phyloP scores from a whole-genome alignment of 2,113 vertebrate species.

The Oryzias javanicus region DNA sequence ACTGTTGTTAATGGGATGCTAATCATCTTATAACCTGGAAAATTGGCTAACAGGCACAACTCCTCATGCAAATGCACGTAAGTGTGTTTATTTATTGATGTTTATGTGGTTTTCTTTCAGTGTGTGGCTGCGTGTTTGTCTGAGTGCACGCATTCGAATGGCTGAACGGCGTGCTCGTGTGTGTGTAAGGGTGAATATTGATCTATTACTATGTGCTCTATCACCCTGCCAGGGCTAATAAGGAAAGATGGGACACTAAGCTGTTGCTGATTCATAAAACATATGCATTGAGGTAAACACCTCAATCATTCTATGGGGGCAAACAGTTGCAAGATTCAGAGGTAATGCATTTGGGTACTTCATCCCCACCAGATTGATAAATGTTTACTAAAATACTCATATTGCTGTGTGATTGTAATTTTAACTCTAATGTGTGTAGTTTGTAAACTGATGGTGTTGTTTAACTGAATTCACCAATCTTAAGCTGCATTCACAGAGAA shows the following conservation, averaged over 20 bases:
- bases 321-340: constrained; percentile 31
- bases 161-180: constrained; percentile 1
- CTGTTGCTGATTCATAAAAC: constrained; percentile 62
- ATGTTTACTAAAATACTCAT: background rate
- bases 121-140: background rate
- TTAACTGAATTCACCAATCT: too few species aligned
- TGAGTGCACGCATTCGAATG: constrained; percentile 11
- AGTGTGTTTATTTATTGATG: constrained; percentile 11
- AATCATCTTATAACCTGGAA: constrained; percentile 67
- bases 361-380: too few species aligned
- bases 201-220: constrained; percentile 64
- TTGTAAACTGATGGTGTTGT: background rate
- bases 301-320: constrained; percentile 51
- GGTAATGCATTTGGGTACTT: constrained; percentile 29
- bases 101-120: constrained; percentile 9
- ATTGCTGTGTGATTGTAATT: background rate
- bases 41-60: constrained; percentile 48
- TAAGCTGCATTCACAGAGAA: too few species aligned
- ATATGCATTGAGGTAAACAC: constrained; percentile 64
- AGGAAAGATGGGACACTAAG: constrained; percentile 68
- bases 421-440: background rate
- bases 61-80: constrained; percentile 46
- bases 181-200: constrained; percentile 58
- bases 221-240: constrained; percentile 69
- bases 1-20: constrained; percentile 59